These are phyloP conservation scores for Mimachlamys varia DNA, from an alignment of 2,888 invertebrate species.

Conservation along the genomic window DNA sequence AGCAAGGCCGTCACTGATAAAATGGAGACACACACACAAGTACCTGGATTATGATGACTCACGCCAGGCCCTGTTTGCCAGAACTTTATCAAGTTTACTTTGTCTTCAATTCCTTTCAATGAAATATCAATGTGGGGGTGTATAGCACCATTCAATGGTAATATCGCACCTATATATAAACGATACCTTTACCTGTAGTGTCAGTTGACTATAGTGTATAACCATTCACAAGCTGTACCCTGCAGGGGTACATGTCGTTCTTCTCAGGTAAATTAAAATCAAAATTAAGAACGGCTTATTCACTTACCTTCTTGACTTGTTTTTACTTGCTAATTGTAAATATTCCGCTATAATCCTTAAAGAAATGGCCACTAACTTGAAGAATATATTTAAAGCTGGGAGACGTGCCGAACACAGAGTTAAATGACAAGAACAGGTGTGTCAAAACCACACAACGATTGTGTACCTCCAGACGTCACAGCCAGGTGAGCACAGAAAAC, in stretches of 20 bases:
- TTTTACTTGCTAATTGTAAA: background rate
- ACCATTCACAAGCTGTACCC: background rate
- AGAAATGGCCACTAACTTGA: background rate
- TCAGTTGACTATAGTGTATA: background rate
- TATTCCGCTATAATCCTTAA: background rate
- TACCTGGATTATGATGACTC: slow-evolving; percentile 14
- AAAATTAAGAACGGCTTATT: background rate
- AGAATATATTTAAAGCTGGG: too few species aligned
- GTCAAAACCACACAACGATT: background rate
- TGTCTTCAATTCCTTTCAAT: slow-evolving; percentile 31
- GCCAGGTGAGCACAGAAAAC: background rate
- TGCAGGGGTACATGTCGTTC: background rate
- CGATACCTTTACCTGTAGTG: background rate
- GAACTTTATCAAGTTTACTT: slow-evolving; percentile 36
- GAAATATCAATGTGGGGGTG: slow-evolving; percentile 36
- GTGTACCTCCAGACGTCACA: background rate
- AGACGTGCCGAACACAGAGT: background rate
- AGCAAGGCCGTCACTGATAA: background rate
- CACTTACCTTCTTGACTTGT: background rate
- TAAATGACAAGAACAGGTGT: background rate
- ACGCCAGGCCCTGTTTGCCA: background rate
- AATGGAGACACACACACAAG: background rate
- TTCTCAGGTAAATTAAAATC: background rate
- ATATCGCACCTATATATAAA: slow-evolving; percentile 29
- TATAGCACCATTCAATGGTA: background rate